These are phyloP conservation scores for Labeo rohita DNA, from an alignment of 2,113 vertebrate species.

Conservation along the genomic window DNA sequence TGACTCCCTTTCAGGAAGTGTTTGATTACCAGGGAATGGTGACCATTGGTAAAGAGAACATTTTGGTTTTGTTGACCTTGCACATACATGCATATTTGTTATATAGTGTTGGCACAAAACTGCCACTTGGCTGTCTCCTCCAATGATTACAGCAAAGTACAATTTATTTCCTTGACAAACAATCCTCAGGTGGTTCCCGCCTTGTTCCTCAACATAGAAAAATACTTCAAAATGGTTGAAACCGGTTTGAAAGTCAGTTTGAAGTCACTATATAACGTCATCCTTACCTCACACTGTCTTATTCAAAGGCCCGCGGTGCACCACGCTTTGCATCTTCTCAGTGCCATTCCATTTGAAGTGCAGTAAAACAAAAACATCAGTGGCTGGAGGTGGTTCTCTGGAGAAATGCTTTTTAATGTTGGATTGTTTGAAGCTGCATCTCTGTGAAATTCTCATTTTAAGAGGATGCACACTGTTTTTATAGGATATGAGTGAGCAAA, in stretches of 20 bases:
- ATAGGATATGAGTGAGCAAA: slow-evolving; percentile 17
- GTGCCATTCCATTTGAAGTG: slow-evolving; percentile 33
- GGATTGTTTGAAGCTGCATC: slow-evolving; percentile 44
- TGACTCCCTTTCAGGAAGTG: slow-evolving; percentile 21
- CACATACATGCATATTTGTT: not conserved
- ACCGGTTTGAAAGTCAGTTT: slow-evolving; percentile 39
- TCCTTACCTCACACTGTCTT: slow-evolving; percentile 41
- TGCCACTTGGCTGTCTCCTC: slow-evolving; percentile 20
- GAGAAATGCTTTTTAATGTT: slow-evolving; percentile 43
- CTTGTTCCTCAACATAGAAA: slow-evolving; percentile 13
- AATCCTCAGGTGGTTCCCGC: not conserved
- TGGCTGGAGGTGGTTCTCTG: slow-evolving; percentile 30
- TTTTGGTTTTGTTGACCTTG: slow-evolving; percentile 28
- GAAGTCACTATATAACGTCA: slow-evolving; percentile 35
- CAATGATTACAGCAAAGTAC: slow-evolving; percentile 21
- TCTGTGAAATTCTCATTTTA: slow-evolving; percentile 42
- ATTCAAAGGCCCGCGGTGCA: slow-evolving; percentile 31
- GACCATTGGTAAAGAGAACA: slow-evolving; percentile 11
- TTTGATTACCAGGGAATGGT: slow-evolving; percentile 44
- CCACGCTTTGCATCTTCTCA: slow-evolving; percentile 29
- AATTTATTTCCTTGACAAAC: slow-evolving; percentile 28
- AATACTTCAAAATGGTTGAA: slow-evolving; percentile 21
- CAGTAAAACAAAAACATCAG: slow-evolving; percentile 32
- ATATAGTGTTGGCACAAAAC: not conserved
- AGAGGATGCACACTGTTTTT: not conserved